These are phyloP conservation scores for Pelusios castaneus DNA, from an alignment of 2,113 vertebrate species.

Conservation along the genomic window DNA sequence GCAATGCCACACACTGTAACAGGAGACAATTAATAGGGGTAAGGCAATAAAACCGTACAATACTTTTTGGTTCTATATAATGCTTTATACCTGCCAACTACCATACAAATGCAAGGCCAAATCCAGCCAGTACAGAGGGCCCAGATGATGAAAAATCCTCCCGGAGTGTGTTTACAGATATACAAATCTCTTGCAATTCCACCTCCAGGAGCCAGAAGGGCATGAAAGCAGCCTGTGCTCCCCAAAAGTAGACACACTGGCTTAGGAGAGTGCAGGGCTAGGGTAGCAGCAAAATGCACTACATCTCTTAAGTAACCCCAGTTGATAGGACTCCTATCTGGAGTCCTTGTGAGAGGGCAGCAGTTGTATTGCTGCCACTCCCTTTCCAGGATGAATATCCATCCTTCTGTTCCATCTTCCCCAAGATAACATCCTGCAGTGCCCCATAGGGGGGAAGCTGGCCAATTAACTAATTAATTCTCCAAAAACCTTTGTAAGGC, in stretches of 20 bases:
- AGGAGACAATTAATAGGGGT: background rate
- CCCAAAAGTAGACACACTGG: background rate
- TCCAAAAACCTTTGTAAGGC: background rate
- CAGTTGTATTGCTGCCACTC: background rate
- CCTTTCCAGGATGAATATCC: background rate
- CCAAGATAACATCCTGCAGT: background rate
- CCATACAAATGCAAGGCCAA: background rate
- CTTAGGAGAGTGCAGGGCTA: background rate
- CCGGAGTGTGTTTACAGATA: background rate
- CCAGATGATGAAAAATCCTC: background rate
- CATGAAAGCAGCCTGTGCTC: background rate
- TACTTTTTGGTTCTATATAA: background rate
- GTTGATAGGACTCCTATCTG: conserved; percentile 4
- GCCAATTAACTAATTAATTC: background rate
- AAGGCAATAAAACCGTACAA: background rate
- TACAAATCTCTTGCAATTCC: background rate
- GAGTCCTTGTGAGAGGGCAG: background rate
- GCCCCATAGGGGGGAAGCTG: background rate
- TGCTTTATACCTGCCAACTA: background rate
- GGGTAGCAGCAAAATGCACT: background rate
- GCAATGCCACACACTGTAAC: background rate
- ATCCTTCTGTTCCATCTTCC: accelerated
- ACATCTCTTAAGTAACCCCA: background rate
- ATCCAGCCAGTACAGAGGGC: background rate
- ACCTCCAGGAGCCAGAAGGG: background rate